A percentile compares a stretch with the other conserved stretches of the same genome.
Evolutionary conservation across 2,888 invertebrate species (phyloP).

Genomic region (Shargacucullia verbasci): DNA sequence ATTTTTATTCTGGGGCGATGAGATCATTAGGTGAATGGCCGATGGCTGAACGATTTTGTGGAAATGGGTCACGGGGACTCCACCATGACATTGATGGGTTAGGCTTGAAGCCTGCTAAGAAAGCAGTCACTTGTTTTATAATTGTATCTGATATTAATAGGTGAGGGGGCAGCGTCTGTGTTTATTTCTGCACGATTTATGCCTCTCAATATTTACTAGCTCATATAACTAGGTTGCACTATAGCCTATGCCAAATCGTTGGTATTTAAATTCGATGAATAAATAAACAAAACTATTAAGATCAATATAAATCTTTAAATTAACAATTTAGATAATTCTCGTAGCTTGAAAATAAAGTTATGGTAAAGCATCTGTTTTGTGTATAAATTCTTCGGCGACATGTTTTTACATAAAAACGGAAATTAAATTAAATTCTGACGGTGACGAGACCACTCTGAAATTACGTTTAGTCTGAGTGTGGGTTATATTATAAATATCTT

Average conservation of each 20-base stretch:
- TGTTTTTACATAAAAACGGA: constrained; percentile 59
- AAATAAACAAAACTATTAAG: constrained; percentile 22
- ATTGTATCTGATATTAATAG: constrained; percentile 26
- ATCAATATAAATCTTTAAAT: constrained; percentile 25
- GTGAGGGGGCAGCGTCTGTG: constrained; percentile 6
- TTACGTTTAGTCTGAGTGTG: constrained; percentile 49
- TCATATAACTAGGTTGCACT: constrained; percentile 17
- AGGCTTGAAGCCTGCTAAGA: constrained; percentile 44
- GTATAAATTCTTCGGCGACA: constrained; percentile 64
- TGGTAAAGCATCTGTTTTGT: constrained; percentile 61
- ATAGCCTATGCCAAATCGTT: constrained; percentile 31
- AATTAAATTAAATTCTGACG: constrained; percentile 57
- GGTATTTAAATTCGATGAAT: constrained; percentile 21
- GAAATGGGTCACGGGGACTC: constrained; percentile 81
- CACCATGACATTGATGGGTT: constrained; percentile 79
- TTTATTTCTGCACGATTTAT: constrained; percentile 18
- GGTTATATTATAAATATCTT: constrained; percentile 59
- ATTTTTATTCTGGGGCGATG: constrained; percentile 85
- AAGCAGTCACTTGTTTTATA: constrained; percentile 45
- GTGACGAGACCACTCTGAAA: constrained; percentile 52
- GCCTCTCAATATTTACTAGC: constrained; percentile 19
- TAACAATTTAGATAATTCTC: constrained; percentile 15
- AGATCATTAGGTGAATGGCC: constrained; percentile 87
- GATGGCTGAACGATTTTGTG: constrained; percentile 64
- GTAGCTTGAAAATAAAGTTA: constrained; percentile 31